Percentiles rank a stretch among this genome's conserved stretches.
Conservation (phyloP, 2,888 invertebrate genomes). For the Scaptodrosophila latifasciaeformis region DNA sequence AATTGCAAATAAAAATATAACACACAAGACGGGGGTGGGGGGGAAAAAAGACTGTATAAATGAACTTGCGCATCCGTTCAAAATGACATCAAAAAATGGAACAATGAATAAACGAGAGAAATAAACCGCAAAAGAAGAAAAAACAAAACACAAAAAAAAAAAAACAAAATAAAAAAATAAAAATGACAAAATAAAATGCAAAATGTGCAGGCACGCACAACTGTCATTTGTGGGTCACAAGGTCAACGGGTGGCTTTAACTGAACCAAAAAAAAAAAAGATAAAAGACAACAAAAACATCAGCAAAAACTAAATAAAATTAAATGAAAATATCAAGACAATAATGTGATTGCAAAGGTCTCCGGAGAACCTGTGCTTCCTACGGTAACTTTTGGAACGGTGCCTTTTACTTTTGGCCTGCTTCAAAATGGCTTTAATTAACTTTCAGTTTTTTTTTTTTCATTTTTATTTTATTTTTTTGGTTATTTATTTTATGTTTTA, state of each 20-base stretch:
- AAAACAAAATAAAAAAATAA: background rate
- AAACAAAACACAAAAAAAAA: background rate
- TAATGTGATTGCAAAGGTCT: conserved; percentile 8
- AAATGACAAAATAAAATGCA: conserved; percentile 15
- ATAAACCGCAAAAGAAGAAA: conserved; percentile 5
- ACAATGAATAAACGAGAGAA: conserved; percentile 10
- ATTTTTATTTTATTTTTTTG: no score
- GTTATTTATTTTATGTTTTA: conserved; percentile 9
- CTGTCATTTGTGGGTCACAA: conserved; percentile 48
- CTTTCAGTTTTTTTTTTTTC: conserved; percentile 30
- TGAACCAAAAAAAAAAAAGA: no score
- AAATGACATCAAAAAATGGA: conserved; percentile 30
- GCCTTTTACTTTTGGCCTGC: conserved; percentile 40
- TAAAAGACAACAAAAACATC: no score
- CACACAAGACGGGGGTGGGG: background rate
- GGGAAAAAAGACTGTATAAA: conserved; percentile 12
- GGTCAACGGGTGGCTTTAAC: conserved; percentile 23
- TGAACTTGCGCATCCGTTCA: conserved; percentile 30
- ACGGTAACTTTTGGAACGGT: background rate
- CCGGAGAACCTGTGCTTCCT: conserved; percentile 31
- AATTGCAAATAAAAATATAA: conserved; percentile 19
- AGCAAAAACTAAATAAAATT: no score
- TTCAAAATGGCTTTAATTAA: conserved; percentile 30
- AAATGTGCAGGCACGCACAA: conserved; percentile 20
- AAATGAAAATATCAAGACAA: no score